phyloP scores from a whole-genome alignment of 2,888 invertebrate species.

The Drosophila greeni region DNA sequence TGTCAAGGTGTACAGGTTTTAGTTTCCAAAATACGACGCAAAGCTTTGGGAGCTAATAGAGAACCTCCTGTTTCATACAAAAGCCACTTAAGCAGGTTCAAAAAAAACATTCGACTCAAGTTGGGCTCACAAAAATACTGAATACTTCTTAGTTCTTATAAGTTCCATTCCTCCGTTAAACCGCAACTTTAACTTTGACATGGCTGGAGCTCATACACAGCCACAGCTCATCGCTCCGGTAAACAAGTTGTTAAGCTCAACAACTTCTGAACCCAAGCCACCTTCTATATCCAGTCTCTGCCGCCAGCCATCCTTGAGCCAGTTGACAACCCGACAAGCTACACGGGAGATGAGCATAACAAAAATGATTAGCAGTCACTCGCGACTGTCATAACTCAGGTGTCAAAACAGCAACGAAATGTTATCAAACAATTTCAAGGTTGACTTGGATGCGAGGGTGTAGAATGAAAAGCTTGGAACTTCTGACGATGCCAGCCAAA shows the following conservation, averaged over 20 bases:
- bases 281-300: conserved; percentile 4
- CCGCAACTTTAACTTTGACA: conserved; percentile 17
- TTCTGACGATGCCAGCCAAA: conserved; percentile 47
- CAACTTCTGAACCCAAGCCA: conserved; percentile 11
- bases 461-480: conserved; percentile 47
- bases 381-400: conserved; percentile 57
- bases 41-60: neutral
- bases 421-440: conserved; percentile 72
- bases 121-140: too few relatives aligned
- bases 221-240: conserved; percentile 14
- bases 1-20: neutral
- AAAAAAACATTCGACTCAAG: neutral
- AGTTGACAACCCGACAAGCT: conserved; percentile 44
- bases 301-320: conserved; percentile 1
- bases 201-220: conserved; percentile 2
- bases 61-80: too few relatives aligned
- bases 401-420: conserved; percentile 61
- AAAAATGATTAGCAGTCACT: conserved; percentile 55
- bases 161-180: neutral
- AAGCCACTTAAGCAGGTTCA: neutral
- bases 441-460: conserved; percentile 41
- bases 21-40: neutral
- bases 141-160: neutral
- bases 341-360: conserved; percentile 17
- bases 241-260: conserved; percentile 42